Base-by-base conservation (phyloP, 37 sponge, comb jelly and placozoan species). In the Oopsacas minuta region DNA sequence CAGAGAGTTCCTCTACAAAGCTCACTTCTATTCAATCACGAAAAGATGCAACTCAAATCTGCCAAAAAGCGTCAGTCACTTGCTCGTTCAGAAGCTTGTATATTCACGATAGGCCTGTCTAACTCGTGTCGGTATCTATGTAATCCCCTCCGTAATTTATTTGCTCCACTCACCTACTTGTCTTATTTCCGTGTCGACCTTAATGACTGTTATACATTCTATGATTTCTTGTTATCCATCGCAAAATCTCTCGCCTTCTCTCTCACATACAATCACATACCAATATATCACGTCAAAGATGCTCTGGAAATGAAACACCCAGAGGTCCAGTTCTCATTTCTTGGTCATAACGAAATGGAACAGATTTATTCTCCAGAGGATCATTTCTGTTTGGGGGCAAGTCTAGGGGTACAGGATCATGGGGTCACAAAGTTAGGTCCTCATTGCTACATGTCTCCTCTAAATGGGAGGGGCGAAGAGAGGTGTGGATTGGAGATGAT, bases 201-300 rank as follows among this genome's bases (percentile, higher is more conserved):
- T 3, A 32, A 3, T 3, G 75, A 61, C 28, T 61, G 75, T 61
- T 34, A 61, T 34, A 61, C 75, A 25, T 61, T 61, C 75, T 61
- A 10, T 12, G 75, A 61, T 34, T 61, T 61, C 30, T 3, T n/a
- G 20, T n/a, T 61, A 5, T 61, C 75, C 20, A 34, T 61, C 75
- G 75, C 75, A 34, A 61, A 61, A 61, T 61, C 75, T 61, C 75
- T 20, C 75, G 22, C 75, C 20, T 61, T 61, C 75, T 61, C 75
- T 3, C 17, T 12, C 22, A 12, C 75, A 25, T 61, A 61, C 75
- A 25, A 5, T 34, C 75, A 61, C 75, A n/a, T 61, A 20, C 75
- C 75, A 12, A 10, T 61, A 25, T 25, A 25, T 5, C 75, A 34
- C 30, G 75, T 61, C 75, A 61, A 20, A 34, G 75, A 61, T 25